Percentiles rank a stretch among this genome's conserved stretches.
Conservation (phyloP, 1,140 invertebrate genomes). For the Plectrocnemia conspersa region DNA sequence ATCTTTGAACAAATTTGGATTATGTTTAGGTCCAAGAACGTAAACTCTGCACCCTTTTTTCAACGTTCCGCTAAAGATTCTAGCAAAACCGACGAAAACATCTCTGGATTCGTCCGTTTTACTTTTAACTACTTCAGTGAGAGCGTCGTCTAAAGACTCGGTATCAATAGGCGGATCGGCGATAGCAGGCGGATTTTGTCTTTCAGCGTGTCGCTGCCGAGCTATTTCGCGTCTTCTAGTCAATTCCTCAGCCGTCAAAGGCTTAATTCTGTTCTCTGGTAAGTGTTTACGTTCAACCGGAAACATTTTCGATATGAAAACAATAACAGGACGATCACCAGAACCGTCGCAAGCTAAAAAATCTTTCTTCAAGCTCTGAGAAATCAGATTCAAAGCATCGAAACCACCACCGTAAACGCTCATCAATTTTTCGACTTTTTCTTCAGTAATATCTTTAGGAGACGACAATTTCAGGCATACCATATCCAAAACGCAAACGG, state of each 20-base stretch:
- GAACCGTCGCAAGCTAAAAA: slow-evolving; percentile 69
- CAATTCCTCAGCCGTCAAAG: slow-evolving; percentile 73
- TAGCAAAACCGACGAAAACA: slow-evolving; percentile 87
- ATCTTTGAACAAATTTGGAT: slow-evolving; percentile 62
- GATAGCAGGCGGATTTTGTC: slow-evolving; percentile 46
- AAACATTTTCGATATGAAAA: slow-evolving; percentile 96
- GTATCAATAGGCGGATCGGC: slow-evolving; percentile 49
- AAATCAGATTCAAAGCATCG: slow-evolving; percentile 63
- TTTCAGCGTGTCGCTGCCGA: slow-evolving; percentile 58
- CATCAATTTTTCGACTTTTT: slow-evolving; percentile 72
- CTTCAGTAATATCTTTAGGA: slow-evolving; percentile 70
- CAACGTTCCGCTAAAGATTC: slow-evolving; percentile 87
- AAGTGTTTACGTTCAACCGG: slow-evolving; percentile 66
- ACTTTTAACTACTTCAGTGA: slow-evolving; percentile 38
- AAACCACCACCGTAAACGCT: slow-evolving; percentile 65
- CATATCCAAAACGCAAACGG: slow-evolving; percentile 73
- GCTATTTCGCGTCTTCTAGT: slow-evolving; percentile 64
- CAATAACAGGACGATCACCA: slow-evolving; percentile 69
- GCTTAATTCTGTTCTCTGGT: slow-evolving; percentile 68
- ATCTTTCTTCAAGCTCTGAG: slow-evolving; percentile 67
- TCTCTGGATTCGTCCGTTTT: slow-evolving; percentile 53
- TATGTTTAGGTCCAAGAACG: slow-evolving; percentile 86
- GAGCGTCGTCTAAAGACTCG: slow-evolving; percentile 30
- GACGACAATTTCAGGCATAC: slow-evolving; percentile 76
- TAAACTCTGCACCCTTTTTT: slow-evolving; percentile 73